Evolutionary conservation across 1,140 invertebrate species (phyloP).

Genomic region (Calosoma granatense): DNA sequence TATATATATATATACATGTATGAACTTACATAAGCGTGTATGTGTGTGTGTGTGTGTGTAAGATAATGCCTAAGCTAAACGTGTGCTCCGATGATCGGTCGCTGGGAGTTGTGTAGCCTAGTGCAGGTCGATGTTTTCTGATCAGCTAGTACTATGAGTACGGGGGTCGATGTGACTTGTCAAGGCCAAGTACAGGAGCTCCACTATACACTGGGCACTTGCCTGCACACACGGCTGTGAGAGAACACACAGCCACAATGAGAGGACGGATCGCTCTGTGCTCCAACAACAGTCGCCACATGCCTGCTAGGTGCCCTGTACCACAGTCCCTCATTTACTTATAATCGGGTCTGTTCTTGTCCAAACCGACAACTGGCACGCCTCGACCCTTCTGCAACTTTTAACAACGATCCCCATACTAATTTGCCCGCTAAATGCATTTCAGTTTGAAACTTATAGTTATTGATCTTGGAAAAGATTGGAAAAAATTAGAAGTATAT

Average conservation of each 20-base stretch:
- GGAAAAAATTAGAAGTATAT: too few species aligned
- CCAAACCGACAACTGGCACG: too few species aligned
- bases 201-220: background rate
- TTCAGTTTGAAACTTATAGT: too few species aligned
- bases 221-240: background rate
- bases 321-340: too few species aligned
- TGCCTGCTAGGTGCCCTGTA: too few species aligned
- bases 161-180: constrained; percentile 6
- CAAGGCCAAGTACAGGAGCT: constrained; percentile 1
- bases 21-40: background rate
- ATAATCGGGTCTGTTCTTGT: too few species aligned
- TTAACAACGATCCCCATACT: too few species aligned
- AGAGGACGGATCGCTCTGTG: too few species aligned
- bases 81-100: constrained; percentile 7
- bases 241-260: too few species aligned
- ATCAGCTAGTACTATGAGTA: background rate
- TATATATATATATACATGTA: background rate
- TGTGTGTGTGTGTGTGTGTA: background rate
- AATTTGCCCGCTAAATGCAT: too few species aligned
- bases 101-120: background rate
- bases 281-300: background rate
- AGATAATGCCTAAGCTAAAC: background rate
- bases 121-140: constrained; percentile 3
- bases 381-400: too few species aligned
- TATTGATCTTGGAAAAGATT: too few species aligned